These are phyloP conservation scores for Pegoplata infirma DNA, from an alignment of 2,888 invertebrate genomes.

Conservation along the genomic window DNA sequence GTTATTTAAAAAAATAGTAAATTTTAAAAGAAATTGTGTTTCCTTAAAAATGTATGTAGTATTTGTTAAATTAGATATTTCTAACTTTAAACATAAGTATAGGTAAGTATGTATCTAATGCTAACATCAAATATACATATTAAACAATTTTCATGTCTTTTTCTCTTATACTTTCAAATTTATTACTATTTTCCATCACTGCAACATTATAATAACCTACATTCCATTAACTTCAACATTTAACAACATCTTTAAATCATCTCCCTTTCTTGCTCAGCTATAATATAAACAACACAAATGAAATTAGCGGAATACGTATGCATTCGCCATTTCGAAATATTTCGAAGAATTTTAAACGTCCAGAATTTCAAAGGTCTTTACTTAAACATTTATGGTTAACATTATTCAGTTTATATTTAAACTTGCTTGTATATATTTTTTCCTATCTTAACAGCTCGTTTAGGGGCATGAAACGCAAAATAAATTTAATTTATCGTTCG, in stretches of 20 bases:
- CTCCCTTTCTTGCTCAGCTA: conserved; percentile 70
- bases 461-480: conserved; percentile 82
- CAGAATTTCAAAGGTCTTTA: conserved; percentile 73
- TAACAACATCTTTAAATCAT: conserved; percentile 43
- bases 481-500: conserved; percentile 78
- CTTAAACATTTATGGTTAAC: background rate
- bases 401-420: background rate
- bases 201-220: background rate
- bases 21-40: too few species aligned
- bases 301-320: conserved; percentile 75
- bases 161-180: background rate
- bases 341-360: conserved; percentile 76
- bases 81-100: background rate
- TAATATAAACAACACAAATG: conserved; percentile 74
- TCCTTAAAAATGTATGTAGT: too few species aligned
- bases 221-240: conserved; percentile 29
- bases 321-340: conserved; percentile 76
- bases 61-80: too few species aligned
- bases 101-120: background rate
- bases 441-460: conserved; percentile 71
- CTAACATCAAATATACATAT: too few species aligned
- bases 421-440: too few species aligned
- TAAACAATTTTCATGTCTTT: too few species aligned
- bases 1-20: too few species aligned
- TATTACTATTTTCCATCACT: background rate